Base-by-base conservation (phyloP, 1,140 invertebrate species). In the Sinella curviseta region DNA sequence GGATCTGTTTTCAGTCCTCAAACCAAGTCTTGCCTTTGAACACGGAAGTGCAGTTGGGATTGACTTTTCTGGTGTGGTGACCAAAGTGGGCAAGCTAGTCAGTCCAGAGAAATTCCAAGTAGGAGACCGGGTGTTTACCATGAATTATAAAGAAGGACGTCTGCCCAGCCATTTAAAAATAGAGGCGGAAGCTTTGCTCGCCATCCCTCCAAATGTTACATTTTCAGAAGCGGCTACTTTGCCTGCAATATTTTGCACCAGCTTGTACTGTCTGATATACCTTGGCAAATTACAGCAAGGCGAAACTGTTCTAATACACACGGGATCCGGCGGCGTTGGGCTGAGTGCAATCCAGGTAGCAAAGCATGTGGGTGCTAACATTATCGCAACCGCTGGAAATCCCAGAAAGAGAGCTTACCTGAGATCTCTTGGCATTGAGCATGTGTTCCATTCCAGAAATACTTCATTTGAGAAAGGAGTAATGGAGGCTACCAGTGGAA, bases 331-430 rank as follows among this genome's bases (percentile, higher is more conserved):
- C 2, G 34, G 70, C 30, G 70, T 74, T 31, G 70, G 70, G 17
- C 70, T 20, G 76, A 55, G 16, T 35, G 70, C 91, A 74, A 91
- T 90, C 31, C 90, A 74, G 31, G 8, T 74, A 3, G 16, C 16
- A 4, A 31, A 24, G 26, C 30, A 74, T 34, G 12, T 74, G 8
- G 70, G 70, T 12, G 16, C 16, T 12, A 74, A 31, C 4, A 74
- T 74, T 31, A 74, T 74, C 26, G 4, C 8, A 24, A 55, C 48
- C 1, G 20, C 70, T 28, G 70, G 70, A 24, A 74, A 30, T 36
- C 3, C 8, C 3, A 16, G 78, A 24, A 79, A 79, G 35, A 4
- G 74, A 35, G 54, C 39, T 16, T 79, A 78, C 34, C 36, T 79
- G 26, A 34, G 70, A 31, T 26, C 20, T 2, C 36, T 78, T 14